A percentile compares a stretch with the other conserved stretches of the same genome.
phyloP scores from a whole-genome alignment of 2,113 vertebrate species.

The Entomyzon cyanotis region DNA sequence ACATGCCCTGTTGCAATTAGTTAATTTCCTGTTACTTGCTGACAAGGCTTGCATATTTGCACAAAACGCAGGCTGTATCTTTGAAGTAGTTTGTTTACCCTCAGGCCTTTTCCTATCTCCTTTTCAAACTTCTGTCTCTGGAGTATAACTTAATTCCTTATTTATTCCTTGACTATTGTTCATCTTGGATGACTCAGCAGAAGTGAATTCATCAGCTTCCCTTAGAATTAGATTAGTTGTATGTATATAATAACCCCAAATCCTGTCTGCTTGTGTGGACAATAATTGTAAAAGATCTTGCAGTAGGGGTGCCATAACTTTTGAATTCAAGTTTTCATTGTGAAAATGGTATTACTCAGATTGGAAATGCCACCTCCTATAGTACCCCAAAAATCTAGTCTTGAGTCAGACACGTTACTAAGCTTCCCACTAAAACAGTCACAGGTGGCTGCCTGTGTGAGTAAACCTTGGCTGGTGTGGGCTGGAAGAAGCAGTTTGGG shows the following conservation, averaged over 20 bases:
- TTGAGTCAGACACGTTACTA: neutral
- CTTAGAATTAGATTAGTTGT: neutral
- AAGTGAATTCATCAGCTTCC: neutral
- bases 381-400: neutral
- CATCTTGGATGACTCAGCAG: neutral
- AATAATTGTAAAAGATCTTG: neutral
- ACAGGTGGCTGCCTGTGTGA: neutral
- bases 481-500: neutral
- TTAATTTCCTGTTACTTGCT: neutral
- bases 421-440: neutral
- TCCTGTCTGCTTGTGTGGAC: neutral
- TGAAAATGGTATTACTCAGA: neutral
- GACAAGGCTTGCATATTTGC: neutral
- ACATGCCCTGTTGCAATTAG: neutral
- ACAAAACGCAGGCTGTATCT: neutral
- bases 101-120: neutral
- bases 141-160: neutral
- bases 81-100: neutral
- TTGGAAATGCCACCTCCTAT: neutral
- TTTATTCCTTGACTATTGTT: neutral
- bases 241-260: neutral
- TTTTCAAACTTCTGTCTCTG: neutral
- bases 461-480: neutral
- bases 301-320: neutral
- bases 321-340: neutral